A percentile compares a stretch with the other conserved stretches of the same genome.
phyloP scores from a whole-genome alignment of 2,797 vertebrate genomes.

The Erpetoichthys calabaricus region DNA sequence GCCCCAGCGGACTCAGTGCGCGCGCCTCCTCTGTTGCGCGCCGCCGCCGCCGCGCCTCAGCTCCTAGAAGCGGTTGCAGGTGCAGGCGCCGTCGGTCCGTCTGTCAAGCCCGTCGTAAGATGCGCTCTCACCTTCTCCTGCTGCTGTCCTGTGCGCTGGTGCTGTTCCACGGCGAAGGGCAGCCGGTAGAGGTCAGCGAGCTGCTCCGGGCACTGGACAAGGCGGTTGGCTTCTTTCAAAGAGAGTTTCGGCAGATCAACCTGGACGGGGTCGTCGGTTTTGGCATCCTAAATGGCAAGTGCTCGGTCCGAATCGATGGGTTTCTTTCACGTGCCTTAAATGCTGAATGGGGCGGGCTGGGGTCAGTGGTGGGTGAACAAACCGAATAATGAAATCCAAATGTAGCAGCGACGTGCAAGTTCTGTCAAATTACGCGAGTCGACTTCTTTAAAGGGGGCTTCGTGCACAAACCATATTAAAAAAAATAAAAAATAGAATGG shows the following conservation, averaged over 20 bases:
- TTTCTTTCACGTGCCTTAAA: too few species aligned
- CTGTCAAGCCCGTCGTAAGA: conserved; percentile 9
- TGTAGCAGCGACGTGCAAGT: too few species aligned
- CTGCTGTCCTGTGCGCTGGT: not conserved
- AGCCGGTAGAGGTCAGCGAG: conserved; percentile 45
- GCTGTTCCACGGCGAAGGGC: too few species aligned
- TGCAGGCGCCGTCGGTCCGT: too few species aligned
- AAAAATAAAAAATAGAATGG: not conserved
- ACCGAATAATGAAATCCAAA: too few species aligned
- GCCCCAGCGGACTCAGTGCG: too few species aligned
- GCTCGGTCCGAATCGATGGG: not conserved
- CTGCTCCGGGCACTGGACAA: conserved; percentile 48
- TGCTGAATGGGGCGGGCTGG: too few species aligned
- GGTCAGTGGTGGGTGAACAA: too few species aligned
- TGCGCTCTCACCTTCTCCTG: conserved; percentile 19
- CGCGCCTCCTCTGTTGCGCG: too few species aligned
- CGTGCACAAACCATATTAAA: not conserved
- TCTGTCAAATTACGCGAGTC: too few species aligned
- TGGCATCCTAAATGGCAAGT: conserved; percentile 57
- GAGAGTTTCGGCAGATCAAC: conserved; percentile 52
- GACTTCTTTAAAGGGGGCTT: not conserved
- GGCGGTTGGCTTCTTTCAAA: conserved; percentile 52
- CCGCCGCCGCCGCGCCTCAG: too few species aligned
- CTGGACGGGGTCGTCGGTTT: conserved; percentile 65
- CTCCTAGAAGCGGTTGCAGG: too few species aligned